Conservation (phyloP, 1,140 invertebrate genomes). For the Atta texana region DNA sequence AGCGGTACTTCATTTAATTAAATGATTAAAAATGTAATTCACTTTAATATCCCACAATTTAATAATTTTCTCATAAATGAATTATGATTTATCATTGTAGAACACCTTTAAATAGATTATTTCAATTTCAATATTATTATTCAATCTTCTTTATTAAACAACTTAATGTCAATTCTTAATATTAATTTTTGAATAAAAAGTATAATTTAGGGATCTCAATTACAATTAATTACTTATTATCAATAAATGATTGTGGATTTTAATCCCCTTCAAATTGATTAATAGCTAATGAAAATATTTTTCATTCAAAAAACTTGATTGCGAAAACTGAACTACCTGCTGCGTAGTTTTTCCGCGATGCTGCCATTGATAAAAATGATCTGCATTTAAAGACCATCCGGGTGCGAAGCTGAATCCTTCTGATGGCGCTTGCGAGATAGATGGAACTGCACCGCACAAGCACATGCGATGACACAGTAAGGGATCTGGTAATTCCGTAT, state of each 20-base stretch:
- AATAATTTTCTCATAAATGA: background rate
- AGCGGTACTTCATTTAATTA: background rate
- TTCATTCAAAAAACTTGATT: background rate
- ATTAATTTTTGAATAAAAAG: background rate
- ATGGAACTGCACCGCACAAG: background rate
- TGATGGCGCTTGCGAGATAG: constrained; percentile 68
- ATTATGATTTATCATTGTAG: constrained; percentile 1
- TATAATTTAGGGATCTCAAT: background rate
- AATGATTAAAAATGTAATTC: constrained; percentile 4
- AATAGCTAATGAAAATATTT: background rate
- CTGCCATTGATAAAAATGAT: constrained; percentile 83
- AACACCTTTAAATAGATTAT: background rate
- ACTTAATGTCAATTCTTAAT: background rate
- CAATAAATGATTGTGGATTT: background rate
- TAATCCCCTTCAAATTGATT: background rate
- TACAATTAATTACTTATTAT: background rate
- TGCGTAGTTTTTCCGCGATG: constrained; percentile 80
- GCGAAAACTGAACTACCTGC: constrained; percentile 74
- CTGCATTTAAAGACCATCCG: constrained; percentile 80
- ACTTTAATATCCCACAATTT: constrained; percentile 2
- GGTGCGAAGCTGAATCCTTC: constrained; percentile 82
- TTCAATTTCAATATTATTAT: background rate
- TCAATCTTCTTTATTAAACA: background rate
- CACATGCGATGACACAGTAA: constrained; percentile 50
- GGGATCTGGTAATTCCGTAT: constrained; percentile 80